phyloP scores from a whole-genome alignment of 2,113 vertebrate genomes.

The Microcebus griseorufus region DNA sequence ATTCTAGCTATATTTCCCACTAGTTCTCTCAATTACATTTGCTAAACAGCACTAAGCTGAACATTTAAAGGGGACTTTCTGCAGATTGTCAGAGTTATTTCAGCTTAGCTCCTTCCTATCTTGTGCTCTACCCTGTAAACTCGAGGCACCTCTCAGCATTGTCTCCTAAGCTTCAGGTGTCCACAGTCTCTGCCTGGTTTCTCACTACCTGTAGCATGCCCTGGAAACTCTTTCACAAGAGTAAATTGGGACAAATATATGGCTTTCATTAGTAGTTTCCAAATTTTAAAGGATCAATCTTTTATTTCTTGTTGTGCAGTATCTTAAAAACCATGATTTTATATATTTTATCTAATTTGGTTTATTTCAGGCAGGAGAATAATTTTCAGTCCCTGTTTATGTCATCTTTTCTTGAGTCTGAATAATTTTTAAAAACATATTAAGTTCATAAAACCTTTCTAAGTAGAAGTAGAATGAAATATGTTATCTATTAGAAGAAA shows the following conservation, averaged over 20 bases:
- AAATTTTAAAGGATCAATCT: not conserved
- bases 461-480: not conserved
- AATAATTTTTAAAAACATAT: not conserved
- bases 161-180: not conserved
- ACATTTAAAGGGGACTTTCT: not conserved
- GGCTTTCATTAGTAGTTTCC: not conserved
- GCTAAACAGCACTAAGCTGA: not conserved
- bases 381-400: not conserved
- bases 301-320: not conserved
- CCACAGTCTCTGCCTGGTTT: not conserved
- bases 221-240: not conserved
- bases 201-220: not conserved
- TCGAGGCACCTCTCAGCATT: too few relatives aligned
- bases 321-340: not conserved
- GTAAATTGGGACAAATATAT: not conserved
- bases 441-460: not conserved
- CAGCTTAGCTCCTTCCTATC: not conserved
- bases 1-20: not conserved
- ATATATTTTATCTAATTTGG: not conserved
- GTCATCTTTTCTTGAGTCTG: not conserved
- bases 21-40: not conserved
- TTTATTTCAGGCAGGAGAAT: not conserved
- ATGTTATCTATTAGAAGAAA: not conserved
- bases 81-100: not conserved
- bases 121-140: not conserved